phyloP scores from a whole-genome alignment of 2,797 vertebrate species.

The Schizopygopsis pylzovi region DNA sequence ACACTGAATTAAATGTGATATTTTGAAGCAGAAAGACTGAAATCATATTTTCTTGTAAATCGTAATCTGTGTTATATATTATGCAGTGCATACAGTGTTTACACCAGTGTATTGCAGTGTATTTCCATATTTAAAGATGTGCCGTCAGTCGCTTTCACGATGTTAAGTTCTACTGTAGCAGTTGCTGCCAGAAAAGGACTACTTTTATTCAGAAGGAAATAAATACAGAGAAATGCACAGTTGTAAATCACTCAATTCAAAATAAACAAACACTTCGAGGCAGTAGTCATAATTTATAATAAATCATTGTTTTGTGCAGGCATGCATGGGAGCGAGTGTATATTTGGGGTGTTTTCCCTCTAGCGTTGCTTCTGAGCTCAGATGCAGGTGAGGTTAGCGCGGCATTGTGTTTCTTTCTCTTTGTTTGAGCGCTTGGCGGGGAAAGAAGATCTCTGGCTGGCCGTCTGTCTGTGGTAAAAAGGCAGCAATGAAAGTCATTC shows the following conservation, averaged over 20 bases:
- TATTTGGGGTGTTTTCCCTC: slow-evolving; percentile 20
- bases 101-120: neutral
- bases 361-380: slow-evolving; percentile 14
- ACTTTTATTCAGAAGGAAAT: slow-evolving; percentile 28
- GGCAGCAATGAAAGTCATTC: slow-evolving; percentile 61
- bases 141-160: neutral
- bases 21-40: neutral
- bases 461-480: slow-evolving; percentile 53
- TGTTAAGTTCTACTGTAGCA: neutral
- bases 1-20: neutral
- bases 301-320: slow-evolving; percentile 29
- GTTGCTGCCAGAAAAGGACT: neutral
- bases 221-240: slow-evolving; percentile 22
- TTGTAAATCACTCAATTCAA: slow-evolving; percentile 31
- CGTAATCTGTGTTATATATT: neutral
- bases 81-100: neutral
- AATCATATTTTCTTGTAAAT: neutral
- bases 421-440: slow-evolving; percentile 28
- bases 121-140: neutral
- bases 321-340: neutral
- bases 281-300: slow-evolving; percentile 34
- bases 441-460: slow-evolving; percentile 51
- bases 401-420: slow-evolving; percentile 23
- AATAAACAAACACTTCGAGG: slow-evolving; percentile 38
- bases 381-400: slow-evolving; percentile 4